Base-by-base conservation (phyloP, 2,888 invertebrate genomes). In the Melolontha melolontha region DNA sequence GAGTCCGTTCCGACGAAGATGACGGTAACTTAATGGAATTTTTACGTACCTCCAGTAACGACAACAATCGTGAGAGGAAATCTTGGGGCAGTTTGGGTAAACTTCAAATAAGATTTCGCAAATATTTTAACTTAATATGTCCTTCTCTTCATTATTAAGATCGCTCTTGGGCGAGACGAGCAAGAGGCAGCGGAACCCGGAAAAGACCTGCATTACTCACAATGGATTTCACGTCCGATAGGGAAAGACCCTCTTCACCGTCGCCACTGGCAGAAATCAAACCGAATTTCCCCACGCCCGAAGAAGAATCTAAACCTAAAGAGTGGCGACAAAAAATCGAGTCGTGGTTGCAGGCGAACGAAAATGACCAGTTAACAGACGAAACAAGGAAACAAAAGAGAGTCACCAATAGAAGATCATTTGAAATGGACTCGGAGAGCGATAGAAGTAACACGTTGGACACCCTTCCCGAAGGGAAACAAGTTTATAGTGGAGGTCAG, bases 251-350 rank as follows among this genome's bases (percentile, higher is more conserved):
- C 8, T 89, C 85, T 66, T 91, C 89, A 8, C 93, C 89, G 68
- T 90, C 87, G 57, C 88, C 92, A 17, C 79, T 89, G 22, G 83
- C 85, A 34, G 89, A 89, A 75, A 85, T 80, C 55, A 87, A 88
- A 76, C 85, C 86, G 6, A 82, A 85, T 57, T 81, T 87, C 77
- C 75, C 84, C 72, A 75, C 89, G 85, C 84, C 89, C 85, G 73
- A 88, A 86, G 84, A 88, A 81, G 83, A 87, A 85, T 34, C 69
- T 1, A 81, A 78, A 74, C 80, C 82, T 75, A 92, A 92, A 84
- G 94, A 94, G 79, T 94, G 94, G 94, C 87, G 92, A 55, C 93
- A 94, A 81, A 95, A 95, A 82, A 95, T 96, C 78, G 95, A 96
- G 82, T 93, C 93, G 5, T 96, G 96, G 96, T 85, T 96, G 71